phyloP scores from a whole-genome alignment of 2,113 vertebrate genomes.

The Ornithorhynchus anatinus region DNA sequence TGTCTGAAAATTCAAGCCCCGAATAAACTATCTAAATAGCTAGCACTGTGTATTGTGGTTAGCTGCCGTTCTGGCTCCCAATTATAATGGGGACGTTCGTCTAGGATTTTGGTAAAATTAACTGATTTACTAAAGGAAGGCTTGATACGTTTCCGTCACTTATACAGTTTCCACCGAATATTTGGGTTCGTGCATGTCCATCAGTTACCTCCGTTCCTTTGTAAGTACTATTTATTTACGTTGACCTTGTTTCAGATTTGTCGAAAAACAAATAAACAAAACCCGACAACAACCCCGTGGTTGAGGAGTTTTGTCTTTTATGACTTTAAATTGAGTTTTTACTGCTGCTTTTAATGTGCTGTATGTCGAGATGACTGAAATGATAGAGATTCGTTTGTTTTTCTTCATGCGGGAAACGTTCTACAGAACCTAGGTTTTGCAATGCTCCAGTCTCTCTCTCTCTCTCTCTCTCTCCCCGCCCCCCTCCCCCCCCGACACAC shows the following conservation, averaged over 20 bases:
- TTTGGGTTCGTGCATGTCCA: no score
- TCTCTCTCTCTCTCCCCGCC: neutral
- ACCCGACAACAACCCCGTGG: neutral
- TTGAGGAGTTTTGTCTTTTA: neutral
- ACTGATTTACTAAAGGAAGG: no score
- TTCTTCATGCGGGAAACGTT: neutral
- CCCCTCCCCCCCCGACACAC: neutral
- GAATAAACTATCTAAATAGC: no score
- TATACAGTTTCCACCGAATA: no score
- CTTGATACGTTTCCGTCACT: no score
- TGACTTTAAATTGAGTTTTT: neutral
- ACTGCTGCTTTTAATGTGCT: no score
- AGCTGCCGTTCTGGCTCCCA: no score
- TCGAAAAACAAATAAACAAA: neutral
- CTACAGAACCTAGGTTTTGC: neutral
- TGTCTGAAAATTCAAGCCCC: no score
- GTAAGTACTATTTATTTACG: neutral
- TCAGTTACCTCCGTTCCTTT: neutral
- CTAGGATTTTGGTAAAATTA: no score
- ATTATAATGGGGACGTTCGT: no score
- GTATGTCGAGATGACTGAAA: neutral
- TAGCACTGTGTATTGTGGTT: no score
- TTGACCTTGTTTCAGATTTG: neutral
- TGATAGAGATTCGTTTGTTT: neutral
- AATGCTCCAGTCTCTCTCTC: neutral